A percentile compares a stretch with the other conserved stretches of the same genome.
Conservation (phyloP, 2,797 vertebrate species). For the Sebastes kiyomatsui region DNA sequence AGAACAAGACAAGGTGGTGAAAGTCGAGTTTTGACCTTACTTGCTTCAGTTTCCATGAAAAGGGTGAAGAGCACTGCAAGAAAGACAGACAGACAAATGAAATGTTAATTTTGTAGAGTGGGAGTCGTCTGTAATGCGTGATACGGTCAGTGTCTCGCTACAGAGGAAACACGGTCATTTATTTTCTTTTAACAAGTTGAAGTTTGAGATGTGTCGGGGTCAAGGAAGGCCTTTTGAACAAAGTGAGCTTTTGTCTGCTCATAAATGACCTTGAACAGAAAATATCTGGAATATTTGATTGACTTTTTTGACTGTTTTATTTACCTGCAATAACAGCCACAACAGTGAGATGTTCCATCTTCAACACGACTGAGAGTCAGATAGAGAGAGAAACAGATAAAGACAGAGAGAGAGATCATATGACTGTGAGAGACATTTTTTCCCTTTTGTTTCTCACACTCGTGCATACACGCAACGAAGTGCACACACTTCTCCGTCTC, state of each 20-base stretch:
- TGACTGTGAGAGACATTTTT: slow-evolving; percentile 4
- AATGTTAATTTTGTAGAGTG: not conserved
- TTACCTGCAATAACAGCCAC: slow-evolving; percentile 72
- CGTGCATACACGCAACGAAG: slow-evolving; percentile 21
- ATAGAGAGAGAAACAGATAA: slow-evolving; percentile 7
- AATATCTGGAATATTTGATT: not conserved
- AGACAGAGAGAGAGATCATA: not conserved
- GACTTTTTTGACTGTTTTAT: not conserved
- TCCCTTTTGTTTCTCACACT: slow-evolving; percentile 13
- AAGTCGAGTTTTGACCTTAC: slow-evolving; percentile 58
- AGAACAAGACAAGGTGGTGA: not conserved
- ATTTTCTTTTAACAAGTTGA: not conserved
- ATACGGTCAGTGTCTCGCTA: not conserved
- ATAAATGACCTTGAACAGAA: not conserved
- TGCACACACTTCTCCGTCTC: slow-evolving; percentile 44
- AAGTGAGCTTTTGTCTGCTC: not conserved
- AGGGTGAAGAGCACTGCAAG: slow-evolving; percentile 67
- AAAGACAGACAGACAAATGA: slow-evolving; percentile 19
- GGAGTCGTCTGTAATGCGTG: not conserved
- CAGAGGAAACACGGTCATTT: too few relatives aligned
- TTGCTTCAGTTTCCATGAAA: slow-evolving; percentile 77
- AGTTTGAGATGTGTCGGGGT: not conserved
- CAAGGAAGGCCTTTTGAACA: not conserved
- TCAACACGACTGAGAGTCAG: slow-evolving; percentile 46
- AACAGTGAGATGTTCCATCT: slow-evolving; percentile 66